Percentiles rank a stretch among this genome's conserved stretches.
These are phyloP conservation scores for Synergus laeviventris DNA, from an alignment of 2,888 invertebrate species.

Conservation along the genomic window DNA sequence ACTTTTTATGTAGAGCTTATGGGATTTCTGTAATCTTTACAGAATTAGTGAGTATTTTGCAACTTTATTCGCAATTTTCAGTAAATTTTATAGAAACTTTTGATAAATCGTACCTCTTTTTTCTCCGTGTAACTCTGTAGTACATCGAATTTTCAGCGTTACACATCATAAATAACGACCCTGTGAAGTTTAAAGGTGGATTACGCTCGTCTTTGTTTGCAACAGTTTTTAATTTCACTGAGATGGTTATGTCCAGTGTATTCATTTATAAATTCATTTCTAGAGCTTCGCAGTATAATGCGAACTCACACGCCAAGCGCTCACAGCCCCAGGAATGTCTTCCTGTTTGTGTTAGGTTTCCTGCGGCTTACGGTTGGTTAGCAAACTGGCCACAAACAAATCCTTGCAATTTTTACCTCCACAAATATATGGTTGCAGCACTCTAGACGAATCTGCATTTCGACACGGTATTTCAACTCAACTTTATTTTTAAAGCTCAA, in stretches of 20 bases:
- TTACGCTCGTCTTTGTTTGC: conserved; percentile 33
- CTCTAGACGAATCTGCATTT: conserved; percentile 22
- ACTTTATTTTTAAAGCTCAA: conserved; percentile 30
- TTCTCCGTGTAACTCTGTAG: conserved; percentile 12
- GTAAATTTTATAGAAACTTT: too few relatives aligned
- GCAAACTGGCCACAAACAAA: conserved; percentile 39
- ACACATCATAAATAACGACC: conserved; percentile 23
- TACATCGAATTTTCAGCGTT: background rate
- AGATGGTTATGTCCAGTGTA: conserved; percentile 25
- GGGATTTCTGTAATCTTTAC: too few relatives aligned
- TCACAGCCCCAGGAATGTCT: conserved; percentile 35
- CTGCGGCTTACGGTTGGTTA: conserved; percentile 36
- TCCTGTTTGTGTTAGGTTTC: conserved; percentile 39
- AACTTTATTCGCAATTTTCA: too few relatives aligned
- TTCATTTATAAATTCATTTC: conserved; percentile 37
- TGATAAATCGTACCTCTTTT: too few relatives aligned
- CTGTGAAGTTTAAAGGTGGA: conserved; percentile 22
- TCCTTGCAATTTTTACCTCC: conserved; percentile 37
- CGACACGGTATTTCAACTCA: conserved; percentile 30
- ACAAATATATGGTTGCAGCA: background rate
- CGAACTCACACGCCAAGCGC: conserved; percentile 33
- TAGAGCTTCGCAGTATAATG: conserved; percentile 32
- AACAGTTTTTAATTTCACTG: conserved; percentile 38
- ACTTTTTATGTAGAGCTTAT: too few relatives aligned
- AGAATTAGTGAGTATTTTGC: too few relatives aligned